Conservation (phyloP, 2,888 invertebrate species). For the Drosophila lutescens region DNA sequence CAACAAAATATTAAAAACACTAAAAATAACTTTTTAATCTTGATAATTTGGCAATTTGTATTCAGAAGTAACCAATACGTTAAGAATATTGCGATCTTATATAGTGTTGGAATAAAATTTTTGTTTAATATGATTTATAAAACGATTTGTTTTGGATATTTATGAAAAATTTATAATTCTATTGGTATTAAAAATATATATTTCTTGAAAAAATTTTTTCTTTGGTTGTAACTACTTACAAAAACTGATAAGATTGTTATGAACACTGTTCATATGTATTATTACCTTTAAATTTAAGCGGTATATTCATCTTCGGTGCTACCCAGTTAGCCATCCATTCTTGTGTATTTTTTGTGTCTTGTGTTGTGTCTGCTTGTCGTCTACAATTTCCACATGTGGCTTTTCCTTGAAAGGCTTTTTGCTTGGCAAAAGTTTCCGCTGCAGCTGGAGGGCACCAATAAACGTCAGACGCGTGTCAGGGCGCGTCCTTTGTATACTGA, state of each 20-base stretch:
- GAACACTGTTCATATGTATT: too few relatives aligned
- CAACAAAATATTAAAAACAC: too few relatives aligned
- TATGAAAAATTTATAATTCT: too few relatives aligned
- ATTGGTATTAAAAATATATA: too few relatives aligned
- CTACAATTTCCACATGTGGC: conserved; percentile 54
- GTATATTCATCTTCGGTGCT: conserved; percentile 2
- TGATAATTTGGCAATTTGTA: background rate
- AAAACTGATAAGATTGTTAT: too few relatives aligned
- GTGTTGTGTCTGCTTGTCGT: conserved; percentile 44
- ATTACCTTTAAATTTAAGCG: background rate
- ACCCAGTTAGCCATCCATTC: background rate
- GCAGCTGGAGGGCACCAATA: conserved; percentile 66
- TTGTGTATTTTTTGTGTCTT: conserved; percentile 13
- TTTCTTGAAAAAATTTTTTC: too few relatives aligned
- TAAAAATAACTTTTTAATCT: background rate
- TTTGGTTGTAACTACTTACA: too few relatives aligned
- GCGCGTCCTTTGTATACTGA: conserved; percentile 72
- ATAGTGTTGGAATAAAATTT: too few relatives aligned
- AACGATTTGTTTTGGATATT: too few relatives aligned
- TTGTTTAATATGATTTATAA: too few relatives aligned
- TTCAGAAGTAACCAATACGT: too few relatives aligned
- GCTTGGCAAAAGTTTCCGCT: conserved; percentile 51
- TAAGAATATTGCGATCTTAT: too few relatives aligned
- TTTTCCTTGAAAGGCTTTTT: conserved; percentile 43
- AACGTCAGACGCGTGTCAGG: conserved; percentile 72